Percentiles rank a stretch among this genome's conserved stretches.
phyloP scores from a whole-genome alignment of 2,888 invertebrate species.

The Aproaerema taeniolella region DNA sequence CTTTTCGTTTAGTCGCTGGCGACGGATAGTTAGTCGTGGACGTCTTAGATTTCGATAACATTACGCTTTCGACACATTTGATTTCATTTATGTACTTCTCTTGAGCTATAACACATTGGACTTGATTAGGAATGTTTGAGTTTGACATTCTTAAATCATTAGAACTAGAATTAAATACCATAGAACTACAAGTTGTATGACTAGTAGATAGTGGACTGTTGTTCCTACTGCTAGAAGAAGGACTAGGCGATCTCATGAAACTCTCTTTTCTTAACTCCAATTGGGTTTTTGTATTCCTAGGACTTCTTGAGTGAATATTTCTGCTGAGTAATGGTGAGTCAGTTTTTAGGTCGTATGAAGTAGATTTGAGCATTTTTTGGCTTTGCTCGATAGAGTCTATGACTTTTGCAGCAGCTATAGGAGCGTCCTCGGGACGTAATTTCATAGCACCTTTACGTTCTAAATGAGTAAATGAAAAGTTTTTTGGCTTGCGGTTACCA shows the following conservation, averaged over 20 bases:
- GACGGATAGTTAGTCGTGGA: constrained; percentile 48
- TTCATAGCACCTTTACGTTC: constrained; percentile 70
- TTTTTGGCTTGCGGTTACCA: constrained; percentile 55
- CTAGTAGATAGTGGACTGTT: constrained; percentile 69
- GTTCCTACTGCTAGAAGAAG: constrained; percentile 69
- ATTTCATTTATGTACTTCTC: constrained; percentile 71
- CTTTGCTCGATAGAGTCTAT: constrained; percentile 72
- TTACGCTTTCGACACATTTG: constrained; percentile 68
- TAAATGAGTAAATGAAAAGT: constrained; percentile 48
- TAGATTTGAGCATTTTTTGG: constrained; percentile 69
- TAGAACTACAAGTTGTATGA: constrained; percentile 72
- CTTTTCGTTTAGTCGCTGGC: constrained; percentile 56
- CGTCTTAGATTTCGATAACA: constrained; percentile 56
- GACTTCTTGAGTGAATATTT: constrained; percentile 45
- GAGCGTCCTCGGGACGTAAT: constrained; percentile 67
- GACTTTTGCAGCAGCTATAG: constrained; percentile 63
- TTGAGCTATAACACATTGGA: constrained; percentile 74
- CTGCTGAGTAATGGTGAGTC: constrained; percentile 59
- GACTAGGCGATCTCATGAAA: constrained; percentile 63
- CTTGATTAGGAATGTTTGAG: constrained; percentile 66
- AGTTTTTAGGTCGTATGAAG: constrained; percentile 66
- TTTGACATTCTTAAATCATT: constrained; percentile 69
- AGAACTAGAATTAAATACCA: constrained; percentile 74
- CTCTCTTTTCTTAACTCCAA: constrained; percentile 63
- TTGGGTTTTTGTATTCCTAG: constrained; percentile 48